Base-by-base conservation (phyloP, 2,888 invertebrate species). In the Drosophila vallismaia region DNA sequence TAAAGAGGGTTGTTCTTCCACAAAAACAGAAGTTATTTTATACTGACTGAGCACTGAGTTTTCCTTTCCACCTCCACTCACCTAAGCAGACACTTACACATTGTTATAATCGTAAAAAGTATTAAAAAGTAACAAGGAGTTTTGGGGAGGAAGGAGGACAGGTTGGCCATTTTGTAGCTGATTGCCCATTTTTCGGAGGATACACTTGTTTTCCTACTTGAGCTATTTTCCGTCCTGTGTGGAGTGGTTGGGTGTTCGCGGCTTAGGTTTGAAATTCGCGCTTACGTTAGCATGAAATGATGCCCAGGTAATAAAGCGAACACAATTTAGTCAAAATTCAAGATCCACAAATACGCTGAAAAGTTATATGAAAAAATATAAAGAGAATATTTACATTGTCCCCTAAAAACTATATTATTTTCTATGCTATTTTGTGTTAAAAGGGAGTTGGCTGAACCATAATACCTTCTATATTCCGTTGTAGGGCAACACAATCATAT, bases 221-320 rank as follows among this genome's bases (percentile, higher is more conserved):
- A 74, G 59, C 48, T 60, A 58, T 19, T 48, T 54, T 56, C 45
- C 26, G 9, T 64, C 42, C 42, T 9, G 2, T 7, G 10, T 14
- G 19, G 19, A 29, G 46, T 31, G 24, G 29, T 26, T 29, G 42
- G 36, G 62, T 53, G 38, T 50, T 53, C 71, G 86, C 77, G 77
- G 74, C 78, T 71, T 81, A 76, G 82, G 63, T 87, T 69, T 68
- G 67, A 84, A 79, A 75, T 82, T 72, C 79, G 86, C 76, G 86
- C 88, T 88, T 79, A 77, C 73, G 74, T 80, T 83, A 88, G 86
- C 88, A 84, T 84, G 86, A 84, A 84, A 84, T 86, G 86, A 86
- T 83, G 88, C 74, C 74, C 64, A 70, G 72, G 79, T 77, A 79
- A 84, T 83, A 86, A 88, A 83, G 67, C 68, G 73, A 49, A 44